Percentiles rank a stretch among this genome's conserved stretches.
phyloP scores from a whole-genome alignment of 2,888 invertebrate genomes.

The Acleris holmiana region DNA sequence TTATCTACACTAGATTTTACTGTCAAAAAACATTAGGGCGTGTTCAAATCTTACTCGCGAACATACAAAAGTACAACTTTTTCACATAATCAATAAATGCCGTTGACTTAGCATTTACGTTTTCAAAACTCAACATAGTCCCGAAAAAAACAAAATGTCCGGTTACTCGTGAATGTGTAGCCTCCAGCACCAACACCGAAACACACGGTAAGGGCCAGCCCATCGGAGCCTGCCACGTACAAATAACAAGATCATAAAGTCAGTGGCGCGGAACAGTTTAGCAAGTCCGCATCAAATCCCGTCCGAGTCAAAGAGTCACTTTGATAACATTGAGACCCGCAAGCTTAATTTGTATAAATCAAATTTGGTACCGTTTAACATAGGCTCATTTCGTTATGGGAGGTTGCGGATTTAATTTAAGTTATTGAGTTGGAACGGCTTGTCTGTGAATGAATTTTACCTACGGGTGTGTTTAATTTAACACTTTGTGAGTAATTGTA shows the following conservation, averaged over 20 bases:
- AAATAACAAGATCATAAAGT: conserved; percentile 68
- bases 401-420: conserved; percentile 24
- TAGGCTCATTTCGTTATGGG: conserved; percentile 26
- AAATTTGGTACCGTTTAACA: conserved; percentile 54
- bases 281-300: conserved; percentile 68
- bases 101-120: too few species aligned
- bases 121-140: too few species aligned
- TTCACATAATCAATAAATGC: too few species aligned
- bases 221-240: conserved; percentile 46
- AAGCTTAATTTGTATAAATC: conserved; percentile 73
- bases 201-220: conserved; percentile 45
- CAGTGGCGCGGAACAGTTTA: conserved; percentile 68
- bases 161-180: too few species aligned
- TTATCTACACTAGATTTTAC: too few species aligned
- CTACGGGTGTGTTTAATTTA: neutral
- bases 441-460: neutral
- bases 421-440: conserved; percentile 21
- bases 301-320: conserved; percentile 63
- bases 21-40: too few species aligned
- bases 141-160: too few species aligned
- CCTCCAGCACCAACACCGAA: neutral
- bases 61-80: too few species aligned
- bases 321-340: conserved; percentile 70
- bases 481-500: too few species aligned
- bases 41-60: too few species aligned